These are phyloP conservation scores for Lamellibrachia columna DNA, from an alignment of 2,888 invertebrate genomes.

Conservation along the genomic window DNA sequence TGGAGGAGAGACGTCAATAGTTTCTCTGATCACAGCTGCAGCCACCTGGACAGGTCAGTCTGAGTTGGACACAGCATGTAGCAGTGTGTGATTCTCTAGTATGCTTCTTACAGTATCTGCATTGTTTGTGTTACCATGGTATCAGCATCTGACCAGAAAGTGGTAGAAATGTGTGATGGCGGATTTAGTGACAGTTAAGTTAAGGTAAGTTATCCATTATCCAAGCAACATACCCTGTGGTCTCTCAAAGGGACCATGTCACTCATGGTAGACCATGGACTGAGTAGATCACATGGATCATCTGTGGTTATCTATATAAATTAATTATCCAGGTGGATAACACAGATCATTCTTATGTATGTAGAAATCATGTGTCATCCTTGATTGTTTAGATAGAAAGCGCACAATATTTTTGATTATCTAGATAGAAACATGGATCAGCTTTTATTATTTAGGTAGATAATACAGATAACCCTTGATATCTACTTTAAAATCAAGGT, in stretches of 20 bases:
- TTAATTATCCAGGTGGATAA: no score
- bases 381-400: no score
- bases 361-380: background rate
- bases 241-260: background rate
- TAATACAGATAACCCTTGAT: background rate
- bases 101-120: slow-evolving; percentile 5
- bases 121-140: background rate
- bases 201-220: background rate
- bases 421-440: background rate
- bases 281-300: background rate
- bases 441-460: no score
- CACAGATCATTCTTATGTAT: background rate
- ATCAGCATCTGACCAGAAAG: background rate
- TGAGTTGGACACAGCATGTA: background rate
- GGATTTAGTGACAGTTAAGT: background rate
- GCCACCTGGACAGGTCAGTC: background rate
- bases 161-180: background rate
- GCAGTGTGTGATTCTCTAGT: background rate
- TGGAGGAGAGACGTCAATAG: background rate
- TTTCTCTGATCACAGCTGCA: background rate
- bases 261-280: background rate
- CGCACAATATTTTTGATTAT: background rate
- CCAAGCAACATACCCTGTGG: background rate
- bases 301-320: background rate
- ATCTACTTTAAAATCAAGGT: background rate